Evolutionary conservation across 2,888 invertebrate genomes (phyloP).

Genomic region (Ennomos quercinarius): DNA sequence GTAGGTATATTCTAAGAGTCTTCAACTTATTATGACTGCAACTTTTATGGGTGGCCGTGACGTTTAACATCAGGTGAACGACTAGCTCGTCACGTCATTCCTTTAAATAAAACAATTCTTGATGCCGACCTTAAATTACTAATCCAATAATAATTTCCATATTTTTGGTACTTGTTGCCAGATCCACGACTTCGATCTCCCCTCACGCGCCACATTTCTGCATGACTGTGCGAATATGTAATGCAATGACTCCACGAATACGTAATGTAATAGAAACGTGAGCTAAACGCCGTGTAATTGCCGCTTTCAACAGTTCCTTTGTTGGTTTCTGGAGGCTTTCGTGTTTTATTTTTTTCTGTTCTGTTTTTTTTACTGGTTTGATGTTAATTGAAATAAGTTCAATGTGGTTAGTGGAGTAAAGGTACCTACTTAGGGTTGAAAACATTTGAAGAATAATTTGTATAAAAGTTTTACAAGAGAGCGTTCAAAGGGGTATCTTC

Average conservation of each 20-base stretch:
- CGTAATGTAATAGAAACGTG: constrained; percentile 62
- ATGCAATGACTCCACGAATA: constrained; percentile 43
- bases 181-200: constrained; percentile 3
- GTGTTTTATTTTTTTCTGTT: constrained; percentile 33
- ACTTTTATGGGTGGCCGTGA: too few species aligned
- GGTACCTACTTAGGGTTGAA: too few species aligned
- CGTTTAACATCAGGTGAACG: too few species aligned
- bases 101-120: too few species aligned
- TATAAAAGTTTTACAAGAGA: too few species aligned
- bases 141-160: neutral
- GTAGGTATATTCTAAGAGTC: too few species aligned
- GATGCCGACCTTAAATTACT: too few species aligned
- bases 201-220: constrained; percentile 37
- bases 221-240: constrained; percentile 67
- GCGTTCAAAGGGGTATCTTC: too few species aligned
- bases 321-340: constrained; percentile 41
- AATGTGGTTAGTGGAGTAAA: too few species aligned
- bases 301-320: constrained; percentile 46
- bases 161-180: neutral
- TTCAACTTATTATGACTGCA: too few species aligned
- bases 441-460: too few species aligned
- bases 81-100: too few species aligned
- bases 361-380: constrained; percentile 20
- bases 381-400: constrained; percentile 19
- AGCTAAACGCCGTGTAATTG: constrained; percentile 69